Evolutionary conservation across 2,113 vertebrate genomes (phyloP).

Genomic region (Misgurnus anguillicaudatus): DNA sequence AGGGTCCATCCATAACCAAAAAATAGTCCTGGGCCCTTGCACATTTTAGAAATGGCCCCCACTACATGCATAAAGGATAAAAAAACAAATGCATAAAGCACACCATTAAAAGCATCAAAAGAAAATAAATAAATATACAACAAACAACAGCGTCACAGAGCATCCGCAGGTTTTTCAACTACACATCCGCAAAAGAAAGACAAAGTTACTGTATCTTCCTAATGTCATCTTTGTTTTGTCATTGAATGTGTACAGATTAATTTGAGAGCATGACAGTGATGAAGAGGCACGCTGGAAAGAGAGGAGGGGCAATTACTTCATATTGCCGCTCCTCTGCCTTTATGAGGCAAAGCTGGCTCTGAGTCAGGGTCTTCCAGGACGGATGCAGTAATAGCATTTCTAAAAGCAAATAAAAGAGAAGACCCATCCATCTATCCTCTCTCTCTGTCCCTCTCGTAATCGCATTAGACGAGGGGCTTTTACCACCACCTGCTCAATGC

Average conservation of each 20-base stretch:
- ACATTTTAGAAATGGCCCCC: background rate
- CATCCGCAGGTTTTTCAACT: background rate
- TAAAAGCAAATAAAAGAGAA: slow-evolving; percentile 49
- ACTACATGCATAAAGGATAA: background rate
- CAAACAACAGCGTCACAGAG: background rate
- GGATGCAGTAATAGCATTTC: slow-evolving; percentile 54
- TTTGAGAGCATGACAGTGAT: slow-evolving; percentile 43
- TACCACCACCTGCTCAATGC: slow-evolving; percentile 54
- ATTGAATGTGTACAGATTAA: slow-evolving; percentile 34
- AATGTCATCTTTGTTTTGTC: slow-evolving; percentile 8
- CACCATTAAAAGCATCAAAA: background rate
- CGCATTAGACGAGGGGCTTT: slow-evolving; percentile 48
- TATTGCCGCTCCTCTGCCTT: slow-evolving; percentile 35
- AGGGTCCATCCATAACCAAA: no score
- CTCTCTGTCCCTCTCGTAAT: slow-evolving; percentile 25
- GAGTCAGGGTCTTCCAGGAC: slow-evolving; percentile 44
- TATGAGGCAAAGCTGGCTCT: slow-evolving; percentile 46
- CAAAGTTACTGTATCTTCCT: background rate
- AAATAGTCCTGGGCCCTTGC: no score
- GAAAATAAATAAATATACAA: background rate
- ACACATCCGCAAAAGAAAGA: background rate
- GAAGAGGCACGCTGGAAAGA: slow-evolving; percentile 35
- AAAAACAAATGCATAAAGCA: no score
- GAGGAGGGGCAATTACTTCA: slow-evolving; percentile 46
- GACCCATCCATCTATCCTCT: slow-evolving; percentile 39